These are phyloP conservation scores for Oedothorax gibbosus DNA, from an alignment of 1,140 invertebrate species.

Conservation along the genomic window DNA sequence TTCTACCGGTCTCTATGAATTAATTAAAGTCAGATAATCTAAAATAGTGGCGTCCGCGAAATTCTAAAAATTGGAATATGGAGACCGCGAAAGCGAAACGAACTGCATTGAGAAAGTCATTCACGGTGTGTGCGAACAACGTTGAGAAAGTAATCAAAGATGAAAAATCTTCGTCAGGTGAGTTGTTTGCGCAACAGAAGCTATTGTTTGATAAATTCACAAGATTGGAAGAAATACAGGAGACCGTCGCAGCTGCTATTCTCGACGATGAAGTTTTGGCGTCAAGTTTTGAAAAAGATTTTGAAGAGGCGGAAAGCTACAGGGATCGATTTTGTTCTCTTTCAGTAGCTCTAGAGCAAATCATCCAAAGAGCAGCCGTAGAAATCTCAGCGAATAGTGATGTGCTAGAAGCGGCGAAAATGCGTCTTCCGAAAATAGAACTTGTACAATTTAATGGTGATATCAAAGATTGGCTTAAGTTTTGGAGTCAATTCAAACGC, in stretches of 20 bases:
- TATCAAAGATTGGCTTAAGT: not conserved
- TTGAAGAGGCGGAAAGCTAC: not conserved
- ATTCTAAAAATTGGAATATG: not conserved
- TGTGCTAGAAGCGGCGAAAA: not conserved
- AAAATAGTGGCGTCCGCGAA: too few species aligned
- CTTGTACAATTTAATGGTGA: not conserved
- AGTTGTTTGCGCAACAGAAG: not conserved
- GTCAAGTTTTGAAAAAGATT: not conserved
- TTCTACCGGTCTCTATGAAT: too few species aligned
- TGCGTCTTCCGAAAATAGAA: slow-evolving; percentile 22
- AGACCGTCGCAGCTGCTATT: not conserved
- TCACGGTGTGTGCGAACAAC: not conserved
- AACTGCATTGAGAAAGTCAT: not conserved
- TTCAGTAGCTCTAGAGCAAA: too few species aligned
- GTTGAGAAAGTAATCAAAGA: slow-evolving; percentile 6
- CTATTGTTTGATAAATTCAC: not conserved
- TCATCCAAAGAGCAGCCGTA: too few species aligned
- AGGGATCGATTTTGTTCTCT: not conserved
- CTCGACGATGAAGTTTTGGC: not conserved
- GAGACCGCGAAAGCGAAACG: not conserved
- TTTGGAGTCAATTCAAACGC: slow-evolving; percentile 1
- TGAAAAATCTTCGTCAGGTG: not conserved
- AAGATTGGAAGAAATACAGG: not conserved
- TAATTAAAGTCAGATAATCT: too few species aligned
- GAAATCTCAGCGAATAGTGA: too few species aligned